phyloP scores from a whole-genome alignment of 2,797 vertebrate genomes.

The Danio kyathit region DNA sequence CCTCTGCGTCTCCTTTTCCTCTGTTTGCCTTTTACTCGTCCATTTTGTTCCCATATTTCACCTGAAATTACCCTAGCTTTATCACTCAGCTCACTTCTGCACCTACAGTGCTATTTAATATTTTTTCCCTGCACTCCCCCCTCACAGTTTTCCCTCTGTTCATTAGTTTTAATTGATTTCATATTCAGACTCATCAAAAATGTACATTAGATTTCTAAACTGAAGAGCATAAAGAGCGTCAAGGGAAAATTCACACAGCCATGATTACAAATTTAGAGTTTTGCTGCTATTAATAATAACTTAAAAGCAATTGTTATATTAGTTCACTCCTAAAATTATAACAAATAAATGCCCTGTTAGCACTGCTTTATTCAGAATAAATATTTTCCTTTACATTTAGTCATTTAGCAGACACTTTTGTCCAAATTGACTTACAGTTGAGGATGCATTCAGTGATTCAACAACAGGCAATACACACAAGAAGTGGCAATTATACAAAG shows the following conservation, averaged over 20 bases:
- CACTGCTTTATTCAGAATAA: background rate
- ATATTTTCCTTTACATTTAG: no score
- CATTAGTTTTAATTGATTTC: background rate
- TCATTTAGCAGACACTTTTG: no score
- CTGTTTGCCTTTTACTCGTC: slow-evolving; percentile 26
- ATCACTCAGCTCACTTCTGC: slow-evolving; percentile 4
- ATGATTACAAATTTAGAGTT: background rate
- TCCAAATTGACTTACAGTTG: no score
- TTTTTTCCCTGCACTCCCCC: background rate
- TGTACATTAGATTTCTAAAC: slow-evolving; percentile 20
- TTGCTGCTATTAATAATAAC: no score
- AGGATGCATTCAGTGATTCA: no score
- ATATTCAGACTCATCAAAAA: slow-evolving; percentile 17
- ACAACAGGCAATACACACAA: no score
- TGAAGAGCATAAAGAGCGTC: background rate
- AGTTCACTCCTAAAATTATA: background rate
- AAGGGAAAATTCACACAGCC: background rate
- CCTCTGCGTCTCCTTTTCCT: slow-evolving; percentile 21
- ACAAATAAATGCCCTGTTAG: background rate
- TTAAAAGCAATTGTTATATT: background rate
- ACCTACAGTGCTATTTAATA: background rate
- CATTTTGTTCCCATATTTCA: slow-evolving; percentile 41
- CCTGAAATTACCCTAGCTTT: slow-evolving; percentile 44
- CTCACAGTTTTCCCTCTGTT: background rate
- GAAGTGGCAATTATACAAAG: no score